Evolutionary conservation across 2,888 invertebrate genomes (phyloP).

Genomic region (Ligdia adustata): DNA sequence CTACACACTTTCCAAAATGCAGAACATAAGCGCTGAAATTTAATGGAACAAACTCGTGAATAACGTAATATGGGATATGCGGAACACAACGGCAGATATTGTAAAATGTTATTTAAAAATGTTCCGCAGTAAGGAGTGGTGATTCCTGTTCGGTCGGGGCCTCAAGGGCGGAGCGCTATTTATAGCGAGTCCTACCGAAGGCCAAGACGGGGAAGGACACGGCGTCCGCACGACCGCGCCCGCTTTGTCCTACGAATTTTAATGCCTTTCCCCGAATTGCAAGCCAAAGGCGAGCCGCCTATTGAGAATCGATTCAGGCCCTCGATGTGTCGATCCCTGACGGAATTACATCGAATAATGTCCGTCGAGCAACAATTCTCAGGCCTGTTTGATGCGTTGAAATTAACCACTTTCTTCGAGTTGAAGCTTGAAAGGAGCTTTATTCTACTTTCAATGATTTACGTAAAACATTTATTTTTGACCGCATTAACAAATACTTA

Average conservation of each 20-base stretch:
- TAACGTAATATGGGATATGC: constrained; percentile 6
- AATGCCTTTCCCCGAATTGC: constrained; percentile 63
- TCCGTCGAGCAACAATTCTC: too few species aligned
- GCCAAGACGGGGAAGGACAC: constrained; percentile 41
- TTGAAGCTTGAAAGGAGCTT: too few species aligned
- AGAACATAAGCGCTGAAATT: too few species aligned
- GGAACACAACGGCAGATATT: constrained; percentile 9
- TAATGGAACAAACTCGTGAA: too few species aligned
- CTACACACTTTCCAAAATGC: too few species aligned
- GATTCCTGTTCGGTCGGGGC: constrained; percentile 72
- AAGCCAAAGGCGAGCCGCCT: constrained; percentile 51
- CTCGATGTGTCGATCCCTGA: not conserved
- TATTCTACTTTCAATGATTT: too few species aligned
- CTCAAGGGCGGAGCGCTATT: constrained; percentile 78
- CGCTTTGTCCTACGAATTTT: constrained; percentile 50
- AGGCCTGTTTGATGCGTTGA: too few species aligned
- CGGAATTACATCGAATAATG: too few species aligned
- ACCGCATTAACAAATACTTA: too few species aligned
- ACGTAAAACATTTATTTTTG: too few species aligned
- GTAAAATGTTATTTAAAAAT: constrained; percentile 35
- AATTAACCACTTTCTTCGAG: too few species aligned
- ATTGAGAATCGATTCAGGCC: constrained; percentile 36
- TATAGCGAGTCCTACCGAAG: constrained; percentile 67
- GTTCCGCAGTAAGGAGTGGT: constrained; percentile 46
- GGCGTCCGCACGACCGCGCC: constrained; percentile 45